Evolutionary conservation across 2,797 vertebrate species (phyloP).

Genomic region (Sciurus vulgaris): DNA sequence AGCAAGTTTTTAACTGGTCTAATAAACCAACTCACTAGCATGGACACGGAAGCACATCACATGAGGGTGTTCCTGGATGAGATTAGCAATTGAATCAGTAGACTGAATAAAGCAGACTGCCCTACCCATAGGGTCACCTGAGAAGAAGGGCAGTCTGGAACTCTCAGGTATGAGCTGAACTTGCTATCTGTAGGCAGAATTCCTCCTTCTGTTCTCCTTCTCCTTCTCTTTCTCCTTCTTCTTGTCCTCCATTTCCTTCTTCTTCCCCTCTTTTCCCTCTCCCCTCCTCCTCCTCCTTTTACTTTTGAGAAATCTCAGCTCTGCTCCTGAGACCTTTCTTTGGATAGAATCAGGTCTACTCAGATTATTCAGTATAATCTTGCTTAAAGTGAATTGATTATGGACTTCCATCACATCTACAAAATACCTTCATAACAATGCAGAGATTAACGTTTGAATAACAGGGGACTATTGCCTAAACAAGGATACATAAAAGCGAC

Average conservation of each 20-base stretch:
- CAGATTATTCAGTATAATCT: slow-evolving; percentile 36
- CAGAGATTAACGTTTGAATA: slow-evolving; percentile 22
- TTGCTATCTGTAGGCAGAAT: not conserved
- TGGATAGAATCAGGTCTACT: not conserved
- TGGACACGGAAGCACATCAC: not conserved
- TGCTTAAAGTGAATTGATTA: slow-evolving; percentile 4
- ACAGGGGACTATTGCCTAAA: not conserved
- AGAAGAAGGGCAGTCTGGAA: not conserved
- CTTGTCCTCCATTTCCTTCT: no score
- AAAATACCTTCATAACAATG: slow-evolving; percentile 34
- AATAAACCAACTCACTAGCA: not conserved
- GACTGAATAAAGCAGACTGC: not conserved
- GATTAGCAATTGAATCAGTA: not conserved
- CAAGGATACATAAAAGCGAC: not conserved
- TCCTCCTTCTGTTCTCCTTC: not conserved
- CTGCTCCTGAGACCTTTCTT: not conserved
- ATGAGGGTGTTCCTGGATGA: not conserved
- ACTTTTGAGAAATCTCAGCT: not conserved
- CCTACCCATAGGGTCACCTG: not conserved
- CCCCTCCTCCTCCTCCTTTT: no score
- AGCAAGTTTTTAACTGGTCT: not conserved
- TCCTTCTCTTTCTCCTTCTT: no score
- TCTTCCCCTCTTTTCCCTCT: no score
- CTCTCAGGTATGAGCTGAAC: slow-evolving; percentile 13
- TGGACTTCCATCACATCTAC: not conserved